phyloP scores from a whole-genome alignment of 2,797 vertebrate species.

The Characodon lateralis region DNA sequence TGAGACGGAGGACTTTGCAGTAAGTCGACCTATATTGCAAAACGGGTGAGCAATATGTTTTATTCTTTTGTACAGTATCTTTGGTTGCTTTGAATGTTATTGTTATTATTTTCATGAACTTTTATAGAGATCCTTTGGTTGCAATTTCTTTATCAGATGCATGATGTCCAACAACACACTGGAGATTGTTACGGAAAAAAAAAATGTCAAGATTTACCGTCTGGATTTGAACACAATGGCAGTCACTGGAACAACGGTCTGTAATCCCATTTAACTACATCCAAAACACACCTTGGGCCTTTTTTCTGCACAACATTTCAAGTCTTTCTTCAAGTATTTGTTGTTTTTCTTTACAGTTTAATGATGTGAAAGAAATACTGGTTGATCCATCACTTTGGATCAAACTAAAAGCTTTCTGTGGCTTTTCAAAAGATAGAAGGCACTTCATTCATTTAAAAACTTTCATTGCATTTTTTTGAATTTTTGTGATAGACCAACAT shows the following conservation, averaged over 20 bases:
- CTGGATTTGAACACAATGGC: slow-evolving; percentile 43
- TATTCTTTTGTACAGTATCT: neutral
- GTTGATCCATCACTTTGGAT: neutral
- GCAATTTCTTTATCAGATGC: slow-evolving; percentile 62
- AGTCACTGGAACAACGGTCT: slow-evolving; percentile 40
- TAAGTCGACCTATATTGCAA: slow-evolving; percentile 26
- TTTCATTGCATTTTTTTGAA: neutral
- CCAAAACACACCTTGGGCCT: neutral
- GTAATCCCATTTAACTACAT: slow-evolving; percentile 30
- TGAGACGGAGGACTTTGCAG: slow-evolving; percentile 57
- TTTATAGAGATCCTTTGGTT: neutral
- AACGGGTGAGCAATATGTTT: slow-evolving; percentile 66
- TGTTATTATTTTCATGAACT: neutral
- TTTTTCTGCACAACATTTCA: neutral
- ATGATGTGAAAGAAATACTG: too few relatives aligned
- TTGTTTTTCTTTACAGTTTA: neutral
- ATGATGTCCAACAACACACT: slow-evolving; percentile 1
- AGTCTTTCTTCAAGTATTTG: neutral
- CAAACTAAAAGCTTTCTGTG: neutral
- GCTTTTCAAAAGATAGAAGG: neutral
- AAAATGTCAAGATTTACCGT: slow-evolving; percentile 60
- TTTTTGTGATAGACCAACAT: neutral
- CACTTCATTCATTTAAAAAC: neutral
- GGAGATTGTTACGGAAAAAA: slow-evolving; percentile 46
- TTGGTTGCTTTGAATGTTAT: neutral